A percentile compares a stretch with the other conserved stretches of the same genome.
phyloP scores from a whole-genome alignment of 1,140 invertebrate species.

The Brachionus asplanchnoidis region DNA sequence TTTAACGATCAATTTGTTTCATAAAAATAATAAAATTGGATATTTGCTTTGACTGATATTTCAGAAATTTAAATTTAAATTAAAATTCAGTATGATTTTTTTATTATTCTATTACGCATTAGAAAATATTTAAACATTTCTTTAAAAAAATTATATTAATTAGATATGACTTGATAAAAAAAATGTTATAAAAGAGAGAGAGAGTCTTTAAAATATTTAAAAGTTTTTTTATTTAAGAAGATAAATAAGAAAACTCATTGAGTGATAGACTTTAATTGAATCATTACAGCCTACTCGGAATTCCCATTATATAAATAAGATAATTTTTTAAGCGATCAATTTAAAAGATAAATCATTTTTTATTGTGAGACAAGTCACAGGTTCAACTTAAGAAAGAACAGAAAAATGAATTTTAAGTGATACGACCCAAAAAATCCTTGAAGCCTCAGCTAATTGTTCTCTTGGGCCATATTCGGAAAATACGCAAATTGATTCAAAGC shows the following conservation, averaged over 20 bases:
- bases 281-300: too few species aligned
- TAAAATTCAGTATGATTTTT: too few species aligned
- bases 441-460: not conserved
- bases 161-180: not conserved
- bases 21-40: too few species aligned
- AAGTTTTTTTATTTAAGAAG: too few species aligned
- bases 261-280: too few species aligned
- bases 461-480: not conserved
- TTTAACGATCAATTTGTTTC: not conserved
- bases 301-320: too few species aligned
- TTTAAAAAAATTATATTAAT: not conserved
- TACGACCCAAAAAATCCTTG: not conserved
- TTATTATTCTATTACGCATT: not conserved
- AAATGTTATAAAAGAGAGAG: not conserved
- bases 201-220: not conserved
- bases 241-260: too few species aligned
- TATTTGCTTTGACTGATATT: too few species aligned
- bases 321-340: too few species aligned
- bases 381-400: not conserved
- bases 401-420: not conserved
- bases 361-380: not conserved
- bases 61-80: too few species aligned
- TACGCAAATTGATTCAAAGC: not conserved
- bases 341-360: not conserved
- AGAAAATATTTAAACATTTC: not conserved